These are phyloP conservation scores for Ceratosolen solmsi DNA, from an alignment of 1,140 invertebrate genomes.

Conservation along the genomic window DNA sequence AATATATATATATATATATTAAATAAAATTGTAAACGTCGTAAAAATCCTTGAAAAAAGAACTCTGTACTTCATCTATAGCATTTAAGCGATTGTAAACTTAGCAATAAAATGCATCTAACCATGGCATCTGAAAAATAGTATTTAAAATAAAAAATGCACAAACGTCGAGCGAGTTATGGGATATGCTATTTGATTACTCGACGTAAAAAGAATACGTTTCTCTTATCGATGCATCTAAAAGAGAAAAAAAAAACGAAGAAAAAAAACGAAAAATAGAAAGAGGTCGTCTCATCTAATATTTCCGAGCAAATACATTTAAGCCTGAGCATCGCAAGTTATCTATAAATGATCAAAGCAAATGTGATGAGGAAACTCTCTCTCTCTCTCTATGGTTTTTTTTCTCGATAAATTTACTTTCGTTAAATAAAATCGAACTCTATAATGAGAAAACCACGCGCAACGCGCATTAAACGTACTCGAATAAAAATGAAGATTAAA, in stretches of 20 bases:
- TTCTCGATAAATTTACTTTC: background rate
- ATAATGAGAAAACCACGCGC: background rate
- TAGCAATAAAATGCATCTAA: background rate
- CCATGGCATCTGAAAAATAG: background rate
- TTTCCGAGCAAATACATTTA: conserved; percentile 11
- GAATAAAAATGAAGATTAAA: background rate
- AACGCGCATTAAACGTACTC: background rate
- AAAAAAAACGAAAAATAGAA: no score
- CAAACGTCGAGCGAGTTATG: background rate
- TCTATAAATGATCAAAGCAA: background rate
- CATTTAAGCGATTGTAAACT: background rate
- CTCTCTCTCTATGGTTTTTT: background rate
- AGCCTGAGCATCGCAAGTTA: background rate
- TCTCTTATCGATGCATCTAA: background rate
- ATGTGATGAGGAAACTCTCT: background rate
- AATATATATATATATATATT: no score
- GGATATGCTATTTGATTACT: background rate
- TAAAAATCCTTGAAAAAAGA: no score
- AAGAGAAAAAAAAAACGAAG: no score
- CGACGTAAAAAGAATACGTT: background rate
- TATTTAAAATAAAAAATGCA: background rate
- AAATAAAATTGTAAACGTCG: no score
- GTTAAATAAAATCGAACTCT: background rate
- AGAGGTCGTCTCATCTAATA: background rate
- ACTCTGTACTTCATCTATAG: no score